Base-by-base conservation (phyloP, 2,888 invertebrate genomes). In the Epinotia nisella region DNA sequence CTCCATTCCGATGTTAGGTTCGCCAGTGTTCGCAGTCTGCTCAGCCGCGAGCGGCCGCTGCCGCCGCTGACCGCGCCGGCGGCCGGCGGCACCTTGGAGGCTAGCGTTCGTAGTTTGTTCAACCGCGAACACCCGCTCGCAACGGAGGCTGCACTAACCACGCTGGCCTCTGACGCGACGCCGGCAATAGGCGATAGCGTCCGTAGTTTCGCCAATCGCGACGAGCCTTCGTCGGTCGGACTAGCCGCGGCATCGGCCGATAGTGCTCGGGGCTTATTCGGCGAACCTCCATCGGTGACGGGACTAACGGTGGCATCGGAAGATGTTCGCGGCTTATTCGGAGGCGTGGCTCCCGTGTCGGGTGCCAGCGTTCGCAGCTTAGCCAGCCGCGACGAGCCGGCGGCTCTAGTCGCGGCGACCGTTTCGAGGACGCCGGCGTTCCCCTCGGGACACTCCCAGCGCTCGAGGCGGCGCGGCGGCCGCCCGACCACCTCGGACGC, bases 401-500 rank as follows among this genome's bases (percentile, higher is more conserved):
- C 65, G 2, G 66, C 29, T 45, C 60, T 41, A 49, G 58, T 39
- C 61, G 56, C 62, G 17, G 53, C 29, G 39, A 7, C n/a, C n/a
- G 56, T 62, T 19, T 60, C 56, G 71, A 17, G n/a, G 4, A 58
- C 29, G 19, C 35, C 19, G 11, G 59, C 9, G 21, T 39, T 19
- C 0, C 7, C 11, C 2, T 41, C 61, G 69, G 78, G 79, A 55
- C 78, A 76, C 72, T 84, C 84, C 89, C 89, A 89, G 19, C 76
- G 76, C 75, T 70, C 69, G 75, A 88, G 75, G 74, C 85, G 83
- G 5, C 84, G 79, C 78, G 86, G 83, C 21, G 74, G 58, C 3
- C 77, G 77, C 41, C 79, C 85, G 65, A 75, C 78, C 74, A 85
- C 79, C 78, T 86, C 81, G 41, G 88, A 88, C 2, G 90, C 90